Percentiles rank a stretch among this genome's conserved stretches.
Conservation (phyloP, 2,797 vertebrate species). For the Muscicapa comitata region DNA sequence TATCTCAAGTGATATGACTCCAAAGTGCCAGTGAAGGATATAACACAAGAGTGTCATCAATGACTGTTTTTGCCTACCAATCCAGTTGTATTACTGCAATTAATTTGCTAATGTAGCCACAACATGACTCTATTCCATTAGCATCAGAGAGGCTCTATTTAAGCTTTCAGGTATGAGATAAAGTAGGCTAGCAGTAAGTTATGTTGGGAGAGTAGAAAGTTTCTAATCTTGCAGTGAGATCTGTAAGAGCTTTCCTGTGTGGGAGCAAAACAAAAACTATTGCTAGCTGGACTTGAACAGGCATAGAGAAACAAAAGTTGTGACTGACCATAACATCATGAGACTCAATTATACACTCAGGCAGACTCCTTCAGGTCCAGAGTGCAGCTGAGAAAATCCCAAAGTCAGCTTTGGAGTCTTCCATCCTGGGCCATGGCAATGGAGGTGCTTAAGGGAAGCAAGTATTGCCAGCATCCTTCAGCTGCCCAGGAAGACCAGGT, state of each 20-base stretch:
- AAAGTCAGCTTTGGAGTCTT: background rate
- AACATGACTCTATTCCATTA: background rate
- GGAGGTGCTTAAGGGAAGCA: background rate
- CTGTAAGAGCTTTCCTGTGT: background rate
- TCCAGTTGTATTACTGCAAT: background rate
- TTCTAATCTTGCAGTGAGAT: background rate
- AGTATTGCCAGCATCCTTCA: rapidly evolving
- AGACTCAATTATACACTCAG: background rate
- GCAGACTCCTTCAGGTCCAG: background rate
- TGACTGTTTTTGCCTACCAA: background rate
- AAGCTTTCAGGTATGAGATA: background rate
- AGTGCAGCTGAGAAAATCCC: background rate
- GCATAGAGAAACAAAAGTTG: background rate
- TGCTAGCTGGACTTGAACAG: background rate
- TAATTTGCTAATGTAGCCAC: background rate
- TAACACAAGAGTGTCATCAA: background rate
- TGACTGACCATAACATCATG: background rate
- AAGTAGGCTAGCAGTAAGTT: background rate
- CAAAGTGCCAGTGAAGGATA: background rate
- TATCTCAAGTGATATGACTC: background rate
- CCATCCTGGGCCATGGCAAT: background rate
- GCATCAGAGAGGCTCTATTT: background rate
- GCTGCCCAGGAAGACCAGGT: background rate
- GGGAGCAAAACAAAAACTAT: background rate
- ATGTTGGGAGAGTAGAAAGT: background rate